Conservation (phyloP, 2,888 invertebrate species). For the Drepana falcataria region DNA sequence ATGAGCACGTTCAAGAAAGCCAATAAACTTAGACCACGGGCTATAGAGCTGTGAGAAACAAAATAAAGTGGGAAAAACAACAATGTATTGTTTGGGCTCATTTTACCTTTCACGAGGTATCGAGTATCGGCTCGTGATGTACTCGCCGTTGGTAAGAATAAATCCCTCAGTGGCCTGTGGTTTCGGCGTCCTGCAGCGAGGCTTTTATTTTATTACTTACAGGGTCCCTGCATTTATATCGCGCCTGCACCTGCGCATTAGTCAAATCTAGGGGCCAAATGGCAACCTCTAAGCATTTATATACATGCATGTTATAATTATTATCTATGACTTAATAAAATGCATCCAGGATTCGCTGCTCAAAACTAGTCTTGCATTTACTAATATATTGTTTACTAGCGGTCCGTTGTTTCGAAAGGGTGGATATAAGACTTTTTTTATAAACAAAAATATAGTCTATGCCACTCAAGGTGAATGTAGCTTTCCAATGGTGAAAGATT, state of each 20-base stretch:
- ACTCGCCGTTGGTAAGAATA: constrained; percentile 24
- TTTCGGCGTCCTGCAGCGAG: constrained; percentile 50
- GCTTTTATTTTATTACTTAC: constrained; percentile 61
- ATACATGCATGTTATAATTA: too few relatives aligned
- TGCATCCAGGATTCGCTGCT: too few relatives aligned
- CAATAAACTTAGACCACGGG: background rate
- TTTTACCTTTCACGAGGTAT: constrained; percentile 27
- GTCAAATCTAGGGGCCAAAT: constrained; percentile 13
- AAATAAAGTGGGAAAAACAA: constrained; percentile 25
- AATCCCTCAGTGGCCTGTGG: constrained; percentile 37
- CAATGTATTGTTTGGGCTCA: constrained; percentile 31
- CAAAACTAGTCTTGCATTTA: too few relatives aligned
- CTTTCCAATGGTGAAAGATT: too few relatives aligned
- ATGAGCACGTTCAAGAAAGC: background rate
- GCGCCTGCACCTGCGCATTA: constrained; percentile 6
- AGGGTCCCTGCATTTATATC: constrained; percentile 54
- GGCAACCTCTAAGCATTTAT: background rate
- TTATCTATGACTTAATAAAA: too few relatives aligned
- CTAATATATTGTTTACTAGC: too few relatives aligned
- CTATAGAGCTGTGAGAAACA: background rate
- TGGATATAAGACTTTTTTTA: too few relatives aligned
- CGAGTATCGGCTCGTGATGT: constrained; percentile 34
- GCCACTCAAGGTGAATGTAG: too few relatives aligned
- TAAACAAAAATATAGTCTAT: too few relatives aligned
- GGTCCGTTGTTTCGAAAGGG: too few relatives aligned